Evolutionary conservation across 2,113 vertebrate genomes (phyloP).

Genomic region (Dascyllus trimaculatus): DNA sequence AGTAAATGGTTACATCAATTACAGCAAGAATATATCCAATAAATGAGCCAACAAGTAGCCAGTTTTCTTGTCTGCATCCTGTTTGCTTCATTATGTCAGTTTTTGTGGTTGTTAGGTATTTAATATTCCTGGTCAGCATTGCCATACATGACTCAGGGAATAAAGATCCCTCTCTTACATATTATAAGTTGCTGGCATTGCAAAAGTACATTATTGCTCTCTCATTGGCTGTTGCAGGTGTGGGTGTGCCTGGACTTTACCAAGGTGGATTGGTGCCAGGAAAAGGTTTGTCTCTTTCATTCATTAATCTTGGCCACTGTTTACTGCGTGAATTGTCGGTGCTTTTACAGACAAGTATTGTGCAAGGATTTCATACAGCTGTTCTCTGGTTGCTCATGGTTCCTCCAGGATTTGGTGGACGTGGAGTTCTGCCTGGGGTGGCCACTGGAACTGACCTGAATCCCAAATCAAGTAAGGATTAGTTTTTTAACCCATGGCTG

Average conservation of each 20-base stretch:
- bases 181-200: not conserved
- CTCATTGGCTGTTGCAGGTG: constrained; percentile 68
- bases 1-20: constrained; percentile 9
- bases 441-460: constrained; percentile 92
- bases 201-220: constrained; percentile 1
- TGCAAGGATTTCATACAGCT: not conserved
- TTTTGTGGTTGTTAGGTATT: not conserved
- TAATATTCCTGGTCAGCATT: not conserved
- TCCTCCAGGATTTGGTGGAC: constrained; percentile 88
- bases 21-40: not conserved
- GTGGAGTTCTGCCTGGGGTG: constrained; percentile 94
- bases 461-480: constrained; percentile 85
- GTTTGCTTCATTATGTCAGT: constrained; percentile 4
- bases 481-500: not conserved
- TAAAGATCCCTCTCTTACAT: not conserved
- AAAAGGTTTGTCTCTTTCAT: constrained; percentile 73
- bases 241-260: constrained; percentile 85
- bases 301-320: not conserved
- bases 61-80: constrained; percentile 3
- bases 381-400: constrained; percentile 17
- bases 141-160: not conserved
- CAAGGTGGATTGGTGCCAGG: constrained; percentile 83
- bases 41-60: not conserved
- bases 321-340: not conserved
- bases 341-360: not conserved